Conservation (phyloP, 1,140 invertebrate genomes). For the Drosophila grimshawi region DNA sequence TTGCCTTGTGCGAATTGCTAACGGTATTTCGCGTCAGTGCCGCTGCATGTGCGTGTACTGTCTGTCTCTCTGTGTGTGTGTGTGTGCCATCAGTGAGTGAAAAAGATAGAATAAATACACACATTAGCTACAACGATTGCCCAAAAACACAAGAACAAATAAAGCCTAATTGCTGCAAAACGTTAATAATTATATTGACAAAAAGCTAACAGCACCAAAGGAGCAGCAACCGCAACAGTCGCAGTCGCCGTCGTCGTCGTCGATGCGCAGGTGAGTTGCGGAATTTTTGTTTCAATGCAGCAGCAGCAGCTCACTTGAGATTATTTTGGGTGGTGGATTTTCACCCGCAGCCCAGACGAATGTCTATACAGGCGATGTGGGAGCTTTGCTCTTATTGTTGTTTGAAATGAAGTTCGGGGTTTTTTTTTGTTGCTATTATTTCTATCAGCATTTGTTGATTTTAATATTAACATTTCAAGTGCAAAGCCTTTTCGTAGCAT, state of each 20-base stretch:
- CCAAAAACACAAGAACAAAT: conserved; percentile 21
- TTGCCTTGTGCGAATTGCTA: conserved; percentile 51
- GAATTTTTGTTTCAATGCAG: conserved; percentile 54
- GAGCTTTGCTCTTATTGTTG: conserved; percentile 30
- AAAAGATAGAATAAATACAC: conserved; percentile 44
- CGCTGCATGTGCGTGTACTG: conserved; percentile 69
- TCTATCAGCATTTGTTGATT: conserved; percentile 24
- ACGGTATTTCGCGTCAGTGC: conserved; percentile 55
- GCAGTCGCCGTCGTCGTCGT: conserved; percentile 20
- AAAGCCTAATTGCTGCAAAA: conserved; percentile 43
- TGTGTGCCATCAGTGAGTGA: conserved; percentile 42
- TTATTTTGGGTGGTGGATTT: conserved; percentile 45
- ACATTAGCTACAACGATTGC: conserved; percentile 48
- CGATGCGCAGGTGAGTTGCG: conserved; percentile 48
- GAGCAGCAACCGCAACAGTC: conserved; percentile 8
- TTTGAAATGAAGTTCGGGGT: conserved; percentile 23
- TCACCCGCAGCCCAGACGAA: conserved; percentile 31
- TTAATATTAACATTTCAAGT: conserved; percentile 4
- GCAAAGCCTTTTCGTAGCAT: neutral
- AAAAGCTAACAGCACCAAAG: conserved; percentile 15
- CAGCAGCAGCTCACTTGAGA: conserved; percentile 29
- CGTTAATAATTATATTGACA: conserved; percentile 41
- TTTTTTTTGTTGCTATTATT: conserved; percentile 10
- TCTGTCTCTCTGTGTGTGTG: conserved; percentile 43
- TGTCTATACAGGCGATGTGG: conserved; percentile 48